Base-by-base conservation (phyloP, 2,888 invertebrate species). In the Nebria brevicollis region DNA sequence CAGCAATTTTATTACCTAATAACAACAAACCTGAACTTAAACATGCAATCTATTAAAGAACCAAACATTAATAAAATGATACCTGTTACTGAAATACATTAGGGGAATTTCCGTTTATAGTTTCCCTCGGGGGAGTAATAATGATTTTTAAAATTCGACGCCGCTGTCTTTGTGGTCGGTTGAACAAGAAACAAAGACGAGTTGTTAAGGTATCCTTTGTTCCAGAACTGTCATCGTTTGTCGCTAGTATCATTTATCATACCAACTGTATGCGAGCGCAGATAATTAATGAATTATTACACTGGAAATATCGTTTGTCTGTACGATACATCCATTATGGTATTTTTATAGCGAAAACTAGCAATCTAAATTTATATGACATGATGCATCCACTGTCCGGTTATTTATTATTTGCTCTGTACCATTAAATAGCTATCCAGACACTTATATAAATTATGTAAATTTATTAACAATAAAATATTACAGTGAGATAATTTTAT, bases 231-330 rank as follows among this genome's bases (percentile, higher is more conserved):
- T 81, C 81, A 75, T 76, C 81, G 81, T 81, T 81, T 81, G 81
- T 81, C 81, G 72, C 65, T 41, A 42, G 34, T n/a, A 72, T 75
- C 81, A 81, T 81, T 81, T 76, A 81, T 81, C 81, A 81, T 70
- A 54, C 54, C 54, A 54, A 54, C 54, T 13, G 54, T 15, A 20
- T 54, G 43, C 26, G 72, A 41, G 8, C 54, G 20, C 8, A 54
- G 81, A 81, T 81, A 81, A 81, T 81, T 81, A 81, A 81, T 81
- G 81, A 81, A 76, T 81, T 81, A 81, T 81, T 76, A 81, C 34
- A 41, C 64, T 76, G 76, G 54, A 72, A 76, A 79, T 79, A 41
- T 41, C 42, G 41, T 41, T 41, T 73, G 73, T 41, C 25, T 43
- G 72, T 64, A 64, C 66, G 64, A 72, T 75, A 81, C 76, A 81